A percentile compares a stretch with the other conserved stretches of the same genome.
Conservation (phyloP, 1,140 invertebrate species). For the Pollicipes pollicipes region DNA sequence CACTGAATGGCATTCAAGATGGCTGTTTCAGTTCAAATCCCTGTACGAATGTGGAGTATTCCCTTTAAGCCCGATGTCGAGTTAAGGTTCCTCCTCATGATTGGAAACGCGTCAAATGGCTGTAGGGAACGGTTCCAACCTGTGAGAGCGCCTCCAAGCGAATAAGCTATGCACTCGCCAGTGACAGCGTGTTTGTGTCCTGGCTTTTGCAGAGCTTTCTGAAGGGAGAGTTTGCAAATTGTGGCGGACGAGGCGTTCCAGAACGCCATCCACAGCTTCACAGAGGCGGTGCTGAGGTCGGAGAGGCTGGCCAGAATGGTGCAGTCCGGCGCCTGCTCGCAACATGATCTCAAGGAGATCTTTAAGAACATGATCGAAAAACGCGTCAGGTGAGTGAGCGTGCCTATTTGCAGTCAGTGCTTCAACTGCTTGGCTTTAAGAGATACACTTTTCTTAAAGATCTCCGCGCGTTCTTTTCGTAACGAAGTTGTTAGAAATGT, state of each 20-base stretch:
- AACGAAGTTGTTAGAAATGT: neutral
- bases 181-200: neutral
- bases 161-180: too few species aligned
- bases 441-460: neutral
- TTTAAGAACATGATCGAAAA: constrained; percentile 96
- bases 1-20: too few species aligned
- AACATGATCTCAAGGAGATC: constrained; percentile 95
- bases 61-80: too few species aligned
- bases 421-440: neutral
- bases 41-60: too few species aligned
- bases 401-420: neutral
- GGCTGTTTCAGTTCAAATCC: too few species aligned
- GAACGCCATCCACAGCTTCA: constrained; percentile 94
- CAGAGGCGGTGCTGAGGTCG: constrained; percentile 91
- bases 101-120: too few species aligned
- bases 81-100: too few species aligned
- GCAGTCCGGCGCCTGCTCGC: constrained; percentile 86
- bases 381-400: constrained; percentile 51
- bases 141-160: too few species aligned
- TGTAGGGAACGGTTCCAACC: too few species aligned
- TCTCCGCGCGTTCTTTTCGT: neutral
- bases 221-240: constrained; percentile 90
- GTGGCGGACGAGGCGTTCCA: constrained; percentile 98
- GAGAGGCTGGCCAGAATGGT: constrained; percentile 92
- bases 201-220: constrained; percentile 50